These are phyloP conservation scores for Ericerus pela DNA, from an alignment of 1,140 invertebrate genomes.

Conservation along the genomic window DNA sequence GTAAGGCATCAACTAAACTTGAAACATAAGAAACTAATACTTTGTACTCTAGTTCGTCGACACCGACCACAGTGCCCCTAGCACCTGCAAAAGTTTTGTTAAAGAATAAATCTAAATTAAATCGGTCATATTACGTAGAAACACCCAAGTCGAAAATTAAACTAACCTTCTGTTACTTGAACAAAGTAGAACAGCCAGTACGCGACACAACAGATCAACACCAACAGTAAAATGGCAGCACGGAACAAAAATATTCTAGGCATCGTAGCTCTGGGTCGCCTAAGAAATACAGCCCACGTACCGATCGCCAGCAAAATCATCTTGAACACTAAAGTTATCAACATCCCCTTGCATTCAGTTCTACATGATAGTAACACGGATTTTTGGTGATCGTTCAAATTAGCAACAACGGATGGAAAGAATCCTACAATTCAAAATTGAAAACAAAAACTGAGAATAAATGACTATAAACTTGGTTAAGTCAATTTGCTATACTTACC, in stretches of 20 bases:
- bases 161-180: slow-evolving; percentile 38
- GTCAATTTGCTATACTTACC: slow-evolving; percentile 21
- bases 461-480: background rate
- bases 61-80: slow-evolving; percentile 55
- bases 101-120: no score
- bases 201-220: slow-evolving; percentile 84
- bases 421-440: slow-evolving; percentile 19
- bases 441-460: background rate
- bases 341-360: slow-evolving; percentile 74
- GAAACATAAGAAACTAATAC: slow-evolving; percentile 78
- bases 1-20: slow-evolving; percentile 75
- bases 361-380: slow-evolving; percentile 49
- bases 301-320: slow-evolving; percentile 78
- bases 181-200: slow-evolving; percentile 97
- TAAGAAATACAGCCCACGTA: slow-evolving; percentile 74
- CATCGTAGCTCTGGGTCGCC: slow-evolving; percentile 66
- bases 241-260: slow-evolving; percentile 85
- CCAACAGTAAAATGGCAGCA: slow-evolving; percentile 68
- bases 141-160: no score
- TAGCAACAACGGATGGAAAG: slow-evolving; percentile 21
- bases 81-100: slow-evolving; percentile 59
- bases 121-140: no score
- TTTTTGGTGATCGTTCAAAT: slow-evolving; percentile 36
- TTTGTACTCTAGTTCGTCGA: slow-evolving; percentile 63
- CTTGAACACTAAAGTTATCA: slow-evolving; percentile 84